These are phyloP conservation scores for Puffinus mauretanicus DNA, from an alignment of 2,113 vertebrate genomes.

Conservation along the genomic window DNA sequence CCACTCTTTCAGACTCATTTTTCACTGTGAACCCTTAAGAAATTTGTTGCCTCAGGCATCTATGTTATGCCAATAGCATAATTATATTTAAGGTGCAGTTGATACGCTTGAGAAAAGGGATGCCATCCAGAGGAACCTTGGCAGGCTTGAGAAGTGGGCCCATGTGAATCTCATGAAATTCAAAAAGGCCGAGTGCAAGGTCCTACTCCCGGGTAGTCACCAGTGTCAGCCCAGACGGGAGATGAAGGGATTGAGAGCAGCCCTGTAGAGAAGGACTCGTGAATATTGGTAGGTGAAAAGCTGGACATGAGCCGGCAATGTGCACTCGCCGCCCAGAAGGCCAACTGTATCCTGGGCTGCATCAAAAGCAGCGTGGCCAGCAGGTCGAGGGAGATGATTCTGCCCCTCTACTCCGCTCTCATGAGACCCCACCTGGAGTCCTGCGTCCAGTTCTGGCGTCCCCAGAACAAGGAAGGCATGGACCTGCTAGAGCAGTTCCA, in stretches of 20 bases:
- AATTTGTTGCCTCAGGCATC: neutral
- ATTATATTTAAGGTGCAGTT: neutral
- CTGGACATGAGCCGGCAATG: fast-evolving
- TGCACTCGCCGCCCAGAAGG: fast-evolving
- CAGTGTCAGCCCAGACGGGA: too few relatives aligned
- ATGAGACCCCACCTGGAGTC: neutral
- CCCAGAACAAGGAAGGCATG: neutral
- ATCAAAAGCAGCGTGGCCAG: fast-evolving
- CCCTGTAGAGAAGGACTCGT: neutral
- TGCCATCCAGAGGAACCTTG: neutral
- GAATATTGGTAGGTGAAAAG: neutral
- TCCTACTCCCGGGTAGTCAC: neutral
- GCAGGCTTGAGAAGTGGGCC: neutral
- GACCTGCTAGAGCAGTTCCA: neutral
- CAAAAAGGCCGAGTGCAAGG: neutral
- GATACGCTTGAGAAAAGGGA: neutral
- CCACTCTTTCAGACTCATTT: neutral
- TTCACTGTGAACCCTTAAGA: neutral
- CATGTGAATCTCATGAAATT: neutral
- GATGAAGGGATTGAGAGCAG: neutral
- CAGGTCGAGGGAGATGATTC: neutral
- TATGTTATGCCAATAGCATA: neutral
- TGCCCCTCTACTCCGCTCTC: neutral
- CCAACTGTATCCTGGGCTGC: fast-evolving
- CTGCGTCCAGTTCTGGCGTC: fast-evolving